Evolutionary conservation across 2,888 invertebrate species (phyloP), one percentile per base, ranked within the genome.

Genomic region (Synergus japonicus): DNA sequence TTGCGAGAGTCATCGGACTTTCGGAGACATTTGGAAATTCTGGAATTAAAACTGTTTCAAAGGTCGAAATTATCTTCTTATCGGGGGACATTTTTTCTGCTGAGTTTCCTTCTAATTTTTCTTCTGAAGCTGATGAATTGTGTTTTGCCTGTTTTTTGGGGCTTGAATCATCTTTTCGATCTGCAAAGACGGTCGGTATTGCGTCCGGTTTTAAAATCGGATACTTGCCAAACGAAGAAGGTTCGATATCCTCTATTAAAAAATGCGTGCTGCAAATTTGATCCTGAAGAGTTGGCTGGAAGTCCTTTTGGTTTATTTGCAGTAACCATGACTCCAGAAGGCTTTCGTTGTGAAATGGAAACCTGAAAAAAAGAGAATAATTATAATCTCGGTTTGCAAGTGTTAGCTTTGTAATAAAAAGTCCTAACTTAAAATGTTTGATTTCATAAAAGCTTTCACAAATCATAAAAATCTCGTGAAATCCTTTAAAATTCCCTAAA

Each of bases 201-300:
- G 87, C 85, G 29, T 73, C 76, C 3, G 82, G 64, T 54, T 87
- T 87, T 1, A 88, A 77, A 37, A 46, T 49, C 18, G 80, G 80
- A 60, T 69, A 22, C 3, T 66, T 78, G 43, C 63, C 60, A 49
- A 73, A 54, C 4, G 73, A 73, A 41, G 64, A 60, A 41, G 78
- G 69, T 18, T 79, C 76, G 22, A 86, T 60, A 58, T 85, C 85
- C 15, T 73, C 46, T 1, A 60, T 64, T 64, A 69, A 54, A 82
- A 86, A 87, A 78, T 86, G 85, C 29, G 79, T 79, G 58, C 84
- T 84, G 79, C 87, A 86, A 77, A 87, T 84, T 66, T 78, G 76
- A 60, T 81, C 79, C 12, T 63, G 8, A 13, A 78, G 66, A 7
- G 78, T 58, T 10, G 83, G 84, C 15, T 76, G 54, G 79, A 81